Conservation (phyloP, 1,140 invertebrate genomes). For the Drosophila tropicalis region DNA sequence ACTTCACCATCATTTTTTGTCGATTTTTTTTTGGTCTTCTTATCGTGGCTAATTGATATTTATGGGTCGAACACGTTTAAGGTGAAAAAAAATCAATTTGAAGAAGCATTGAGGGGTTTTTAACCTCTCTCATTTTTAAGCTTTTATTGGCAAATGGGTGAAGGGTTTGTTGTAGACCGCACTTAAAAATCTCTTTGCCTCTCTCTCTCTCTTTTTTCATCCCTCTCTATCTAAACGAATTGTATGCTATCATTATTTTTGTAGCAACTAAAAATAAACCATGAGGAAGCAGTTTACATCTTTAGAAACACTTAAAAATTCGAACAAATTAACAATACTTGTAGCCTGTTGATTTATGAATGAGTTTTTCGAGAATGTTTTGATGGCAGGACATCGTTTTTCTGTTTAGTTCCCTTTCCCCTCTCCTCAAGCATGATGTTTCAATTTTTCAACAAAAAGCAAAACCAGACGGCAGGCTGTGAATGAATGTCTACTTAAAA, state of each 20-base stretch:
- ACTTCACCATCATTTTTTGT: slow-evolving; percentile 26
- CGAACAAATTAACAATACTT: slow-evolving; percentile 69
- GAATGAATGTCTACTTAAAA: slow-evolving; percentile 61
- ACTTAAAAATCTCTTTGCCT: not conserved
- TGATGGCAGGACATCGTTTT: slow-evolving; percentile 63
- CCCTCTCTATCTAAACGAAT: slow-evolving; percentile 38
- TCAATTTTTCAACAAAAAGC: slow-evolving; percentile 25
- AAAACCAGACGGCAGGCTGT: slow-evolving; percentile 33
- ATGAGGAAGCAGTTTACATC: slow-evolving; percentile 70
- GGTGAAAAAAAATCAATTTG: slow-evolving; percentile 42
- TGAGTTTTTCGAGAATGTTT: slow-evolving; percentile 52
- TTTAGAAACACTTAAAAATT: slow-evolving; percentile 59
- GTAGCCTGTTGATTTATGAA: slow-evolving; percentile 72
- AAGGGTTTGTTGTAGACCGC: not conserved
- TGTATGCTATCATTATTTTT: slow-evolving; percentile 57
- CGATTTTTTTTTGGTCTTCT: slow-evolving; percentile 22
- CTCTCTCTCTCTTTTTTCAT: not conserved
- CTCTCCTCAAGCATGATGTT: slow-evolving; percentile 43
- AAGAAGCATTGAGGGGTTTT: slow-evolving; percentile 22
- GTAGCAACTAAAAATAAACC: slow-evolving; percentile 48
- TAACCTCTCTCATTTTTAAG: not conserved
- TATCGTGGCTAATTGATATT: slow-evolving; percentile 73
- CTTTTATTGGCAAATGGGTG: slow-evolving; percentile 8
- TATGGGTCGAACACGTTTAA: slow-evolving; percentile 65
- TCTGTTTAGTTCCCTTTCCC: not conserved